Percentiles rank a stretch among this genome's conserved stretches.
These are phyloP conservation scores for Hydriomena furcata DNA, from an alignment of 2,888 invertebrate species.

Conservation along the genomic window DNA sequence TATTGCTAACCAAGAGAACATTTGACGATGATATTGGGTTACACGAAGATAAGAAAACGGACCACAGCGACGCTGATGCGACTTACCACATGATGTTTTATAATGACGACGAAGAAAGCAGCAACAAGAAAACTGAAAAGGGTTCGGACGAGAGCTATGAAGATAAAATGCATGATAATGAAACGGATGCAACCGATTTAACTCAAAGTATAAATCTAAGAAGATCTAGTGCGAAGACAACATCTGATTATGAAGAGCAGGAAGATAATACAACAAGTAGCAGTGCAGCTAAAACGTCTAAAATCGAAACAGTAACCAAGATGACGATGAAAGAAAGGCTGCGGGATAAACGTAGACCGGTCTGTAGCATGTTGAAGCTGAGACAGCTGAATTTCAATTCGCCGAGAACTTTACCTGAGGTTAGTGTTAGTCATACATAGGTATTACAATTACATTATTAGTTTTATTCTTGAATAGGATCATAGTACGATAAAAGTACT, in stretches of 20 bases:
- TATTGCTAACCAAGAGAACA: constrained; percentile 21
- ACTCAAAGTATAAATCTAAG: neutral
- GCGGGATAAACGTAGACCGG: constrained; percentile 30
- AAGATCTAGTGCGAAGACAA: neutral
- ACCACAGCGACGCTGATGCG: constrained; percentile 47
- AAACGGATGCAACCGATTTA: constrained; percentile 6
- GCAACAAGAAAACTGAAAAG: constrained; percentile 39
- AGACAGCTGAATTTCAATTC: constrained; percentile 61
- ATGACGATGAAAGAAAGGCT: constrained; percentile 15
- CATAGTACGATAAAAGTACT: too few species aligned
- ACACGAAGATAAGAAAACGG: constrained; percentile 32
- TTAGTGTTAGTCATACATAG: too few species aligned
- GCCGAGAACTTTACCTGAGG: constrained; percentile 67
- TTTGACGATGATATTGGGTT: constrained; percentile 26
- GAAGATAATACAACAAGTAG: constrained; percentile 5
- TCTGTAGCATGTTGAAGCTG: constrained; percentile 60
- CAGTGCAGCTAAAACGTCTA: neutral
- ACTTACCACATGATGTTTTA: constrained; percentile 58
- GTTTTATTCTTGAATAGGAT: too few species aligned
- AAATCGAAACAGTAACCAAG: constrained; percentile 5
- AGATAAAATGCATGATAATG: constrained; percentile 33
- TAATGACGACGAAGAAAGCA: constrained; percentile 46
- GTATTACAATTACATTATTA: too few species aligned
- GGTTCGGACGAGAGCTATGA: constrained; percentile 41
- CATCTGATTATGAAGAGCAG: neutral